Base-by-base conservation (phyloP, 2,113 vertebrate species). In the Clinocottus analis region DNA sequence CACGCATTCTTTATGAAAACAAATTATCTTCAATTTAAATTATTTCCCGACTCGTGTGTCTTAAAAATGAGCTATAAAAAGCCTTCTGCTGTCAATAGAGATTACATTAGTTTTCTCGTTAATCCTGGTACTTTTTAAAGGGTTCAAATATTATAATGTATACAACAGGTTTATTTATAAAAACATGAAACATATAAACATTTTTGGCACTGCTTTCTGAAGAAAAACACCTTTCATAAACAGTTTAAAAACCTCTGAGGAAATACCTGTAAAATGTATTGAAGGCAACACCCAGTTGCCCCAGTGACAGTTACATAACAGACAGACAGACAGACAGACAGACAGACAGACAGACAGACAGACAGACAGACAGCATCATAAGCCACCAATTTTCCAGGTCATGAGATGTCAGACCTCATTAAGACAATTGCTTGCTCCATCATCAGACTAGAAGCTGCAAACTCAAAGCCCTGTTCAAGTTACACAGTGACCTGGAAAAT, bases 261-360 rank as follows among this genome's bases (percentile, higher is more conserved):
- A 49, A 49, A n/a, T 10, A 49, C 19, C 19, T 21, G 17, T 2
- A 3, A 11, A 23, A 8, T 23, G 12, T 23, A 55, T 25, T 55
- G 55, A 58, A 16, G 55, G 5, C 25, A 58, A 27, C 53, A 13
- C 39, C 39, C 39, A 4, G n/a, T 7, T 27, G 53, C 7, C 53
- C 23, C 23, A 27, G 53, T 16, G 3, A 9, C 49, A 12, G 11
- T 58, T 8, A 29, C 13, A 27, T 58, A 16, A 73, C 64, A 73
- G 59, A 64, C 31, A 59, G 73, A 72, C 39, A 3, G 45, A 71
- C 35, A n/a, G n/a, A 73, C 64, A 73, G 59, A 64, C 31, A 59
- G 73, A 72, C 39, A 3, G 45, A 71, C 35, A n/a, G n/a, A n/a
- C n/a, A n/a, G n/a, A n/a, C n/a, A n/a, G n/a, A n/a, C n/a, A n/a